Percentiles rank a stretch among this genome's conserved stretches.
These are phyloP conservation scores for Zeugodacus cucurbitae DNA, from an alignment of 1,140 invertebrate genomes.

Conservation along the genomic window DNA sequence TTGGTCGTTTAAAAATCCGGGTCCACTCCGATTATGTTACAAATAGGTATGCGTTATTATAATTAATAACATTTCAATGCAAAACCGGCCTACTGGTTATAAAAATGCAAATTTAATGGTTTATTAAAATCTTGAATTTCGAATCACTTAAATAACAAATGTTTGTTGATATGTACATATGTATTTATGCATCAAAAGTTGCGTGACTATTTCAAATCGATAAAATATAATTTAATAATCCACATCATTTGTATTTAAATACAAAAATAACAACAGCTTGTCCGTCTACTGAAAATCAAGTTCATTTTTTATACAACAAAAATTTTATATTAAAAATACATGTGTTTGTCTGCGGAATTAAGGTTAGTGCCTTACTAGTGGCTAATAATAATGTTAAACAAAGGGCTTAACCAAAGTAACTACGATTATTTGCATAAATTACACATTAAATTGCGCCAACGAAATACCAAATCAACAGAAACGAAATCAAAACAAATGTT, in stretches of 20 bases:
- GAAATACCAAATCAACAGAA: not conserved
- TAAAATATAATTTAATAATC: not conserved
- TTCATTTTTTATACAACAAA: not conserved
- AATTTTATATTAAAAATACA: not conserved
- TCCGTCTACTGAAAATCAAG: not conserved
- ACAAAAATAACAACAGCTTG: not conserved
- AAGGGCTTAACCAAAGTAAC: not conserved
- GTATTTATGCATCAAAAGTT: too few relatives aligned
- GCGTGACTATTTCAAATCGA: not conserved
- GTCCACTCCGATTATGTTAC: too few relatives aligned
- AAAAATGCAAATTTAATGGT: too few relatives aligned
- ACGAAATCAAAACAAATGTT: not conserved
- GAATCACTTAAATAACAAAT: not conserved
- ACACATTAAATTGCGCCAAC: not conserved
- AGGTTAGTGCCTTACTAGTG: not conserved
- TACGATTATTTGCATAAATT: conserved; percentile 11
- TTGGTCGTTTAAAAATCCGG: too few relatives aligned
- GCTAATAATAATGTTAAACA: not conserved
- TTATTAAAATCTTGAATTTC: too few relatives aligned
- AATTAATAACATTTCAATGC: too few relatives aligned
- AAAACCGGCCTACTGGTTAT: too few relatives aligned
- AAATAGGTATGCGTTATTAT: too few relatives aligned
- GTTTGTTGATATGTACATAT: too few relatives aligned
- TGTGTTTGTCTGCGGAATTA: not conserved
- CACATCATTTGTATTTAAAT: too few relatives aligned